These are phyloP conservation scores for Nematostella vectensis DNA, from an alignment of 92 coral and sea anemone species.

Conservation along the genomic window DNA sequence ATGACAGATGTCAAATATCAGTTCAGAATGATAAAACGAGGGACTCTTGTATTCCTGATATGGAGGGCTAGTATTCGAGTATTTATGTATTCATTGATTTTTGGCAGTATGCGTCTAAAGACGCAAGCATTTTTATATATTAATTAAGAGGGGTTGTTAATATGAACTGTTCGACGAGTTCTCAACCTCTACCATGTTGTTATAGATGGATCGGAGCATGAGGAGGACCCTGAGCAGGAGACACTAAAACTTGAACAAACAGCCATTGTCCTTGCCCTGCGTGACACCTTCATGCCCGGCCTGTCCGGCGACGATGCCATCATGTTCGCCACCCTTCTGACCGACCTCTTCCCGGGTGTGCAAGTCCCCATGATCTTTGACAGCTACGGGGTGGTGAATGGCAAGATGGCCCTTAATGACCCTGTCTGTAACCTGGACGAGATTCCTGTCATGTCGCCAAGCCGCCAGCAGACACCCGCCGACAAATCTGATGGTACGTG, in stretches of 20 bases:
- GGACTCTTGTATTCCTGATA: too few relatives aligned
- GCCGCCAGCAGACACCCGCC: slow-evolving; percentile 14
- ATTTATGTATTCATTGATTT: too few relatives aligned
- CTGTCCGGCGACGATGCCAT: slow-evolving; percentile 72
- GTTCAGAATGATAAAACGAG: too few relatives aligned
- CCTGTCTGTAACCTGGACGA: slow-evolving; percentile 76
- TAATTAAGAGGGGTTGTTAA: too few relatives aligned
- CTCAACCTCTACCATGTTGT: too few relatives aligned
- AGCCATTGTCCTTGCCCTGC: slow-evolving; percentile 67
- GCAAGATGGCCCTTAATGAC: slow-evolving; percentile 57
- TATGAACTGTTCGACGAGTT: too few relatives aligned
- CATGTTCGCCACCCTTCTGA: slow-evolving; percentile 77
- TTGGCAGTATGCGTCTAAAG: too few relatives aligned
- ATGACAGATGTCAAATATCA: too few relatives aligned
- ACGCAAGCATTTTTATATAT: too few relatives aligned
- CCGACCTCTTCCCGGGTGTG: slow-evolving; percentile 78
- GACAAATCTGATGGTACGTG: slow-evolving; percentile 25
- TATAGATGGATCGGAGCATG: too few relatives aligned
- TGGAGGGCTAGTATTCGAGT: too few relatives aligned
- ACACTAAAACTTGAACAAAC: slow-evolving; percentile 57
- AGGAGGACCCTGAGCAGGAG: slow-evolving; percentile 20
- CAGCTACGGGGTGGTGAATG: slow-evolving; percentile 43
- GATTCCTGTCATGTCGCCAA: slow-evolving; percentile 46
- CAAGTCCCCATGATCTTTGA: slow-evolving; percentile 86
- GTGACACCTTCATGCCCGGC: slow-evolving; percentile 89